Evolutionary conservation across 2,888 invertebrate genomes (phyloP), one percentile per base, ranked within the genome.

Genomic region (Acronicta aceris): DNA sequence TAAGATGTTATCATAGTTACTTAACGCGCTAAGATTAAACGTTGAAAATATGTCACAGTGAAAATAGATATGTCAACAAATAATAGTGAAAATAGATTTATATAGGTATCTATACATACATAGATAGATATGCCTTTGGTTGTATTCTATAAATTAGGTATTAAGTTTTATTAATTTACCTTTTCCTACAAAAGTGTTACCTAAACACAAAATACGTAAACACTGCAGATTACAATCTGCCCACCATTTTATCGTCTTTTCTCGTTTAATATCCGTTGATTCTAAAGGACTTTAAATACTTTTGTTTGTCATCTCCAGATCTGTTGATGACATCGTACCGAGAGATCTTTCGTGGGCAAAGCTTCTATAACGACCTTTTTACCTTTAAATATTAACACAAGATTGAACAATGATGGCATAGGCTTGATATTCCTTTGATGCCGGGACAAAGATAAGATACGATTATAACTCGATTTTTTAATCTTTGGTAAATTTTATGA

Each of bases 271-370:
- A 72, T 63, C 72, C 49, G 55, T 33, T 60, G 58, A 60, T 51
- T 61, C 12, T 33, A 17, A 58, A 50, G n/a, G 38, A 38, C 21
- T 46, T 59, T 47, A 58, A 71, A 71, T 38, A 65, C 55, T 54
- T 71, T 71, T 75, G 66, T 75, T 71, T 66, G 59, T 49, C 40
- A 57, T 66, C 66, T 61, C 17, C 17, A 50, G 53, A 61, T 59
- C 56, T 72, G 62, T 59, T 62, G 48, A 59, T 42, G 75, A 75
- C 71, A 51, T 59, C 40, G n/a, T 15, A 38, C 55, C 10, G 41
- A 46, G 25, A 15, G 47, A 41, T 64, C 33, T 56, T 57, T 48
- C 45, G 45, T 15, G 21, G 46, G 51, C 40, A 55, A 60, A 53
- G 45, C 21, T 49, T 67, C 40, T 59, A 59, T 48, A 57, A 49